Conservation (phyloP, 2,113 vertebrate species). For the Montifringilla adamsi region DNA sequence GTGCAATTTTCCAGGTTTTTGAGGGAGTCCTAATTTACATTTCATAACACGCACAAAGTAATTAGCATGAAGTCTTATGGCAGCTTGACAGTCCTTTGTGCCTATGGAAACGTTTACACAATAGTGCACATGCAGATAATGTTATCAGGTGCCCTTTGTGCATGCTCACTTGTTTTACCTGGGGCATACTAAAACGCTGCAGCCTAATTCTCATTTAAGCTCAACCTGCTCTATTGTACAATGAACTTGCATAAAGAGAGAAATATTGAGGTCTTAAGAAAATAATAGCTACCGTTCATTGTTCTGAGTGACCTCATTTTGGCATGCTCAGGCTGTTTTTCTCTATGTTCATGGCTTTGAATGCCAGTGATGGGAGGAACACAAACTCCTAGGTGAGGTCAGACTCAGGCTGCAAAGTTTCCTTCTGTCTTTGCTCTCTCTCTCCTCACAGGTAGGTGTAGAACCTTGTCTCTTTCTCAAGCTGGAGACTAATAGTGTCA, state of each 20-base stretch:
- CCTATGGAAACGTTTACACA: conserved; percentile 18
- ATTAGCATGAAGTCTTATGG: conserved; percentile 9
- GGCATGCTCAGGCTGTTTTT: neutral
- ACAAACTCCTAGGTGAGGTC: neutral
- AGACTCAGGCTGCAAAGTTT: neutral
- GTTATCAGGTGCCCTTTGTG: neutral
- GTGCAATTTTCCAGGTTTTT: neutral
- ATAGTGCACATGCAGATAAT: neutral
- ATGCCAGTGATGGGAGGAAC: neutral
- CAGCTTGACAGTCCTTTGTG: conserved; percentile 31
- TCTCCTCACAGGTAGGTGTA: neutral
- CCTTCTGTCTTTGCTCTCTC: neutral
- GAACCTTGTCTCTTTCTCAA: neutral
- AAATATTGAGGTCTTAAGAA: neutral
- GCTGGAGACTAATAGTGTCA: neutral
- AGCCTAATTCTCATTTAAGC: neutral
- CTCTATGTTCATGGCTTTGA: neutral
- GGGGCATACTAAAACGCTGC: conserved; percentile 5
- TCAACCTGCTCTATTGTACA: neutral
- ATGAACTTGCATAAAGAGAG: neutral
- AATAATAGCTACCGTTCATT: neutral
- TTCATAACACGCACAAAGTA: conserved; percentile 1
- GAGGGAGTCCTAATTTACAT: conserved; percentile 17
- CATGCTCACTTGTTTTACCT: neutral
- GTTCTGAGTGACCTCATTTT: neutral